Evolutionary conservation across 1,140 invertebrate genomes (phyloP), one percentile per base, ranked within the genome.

Genomic region (Drosophila repleta): DNA sequence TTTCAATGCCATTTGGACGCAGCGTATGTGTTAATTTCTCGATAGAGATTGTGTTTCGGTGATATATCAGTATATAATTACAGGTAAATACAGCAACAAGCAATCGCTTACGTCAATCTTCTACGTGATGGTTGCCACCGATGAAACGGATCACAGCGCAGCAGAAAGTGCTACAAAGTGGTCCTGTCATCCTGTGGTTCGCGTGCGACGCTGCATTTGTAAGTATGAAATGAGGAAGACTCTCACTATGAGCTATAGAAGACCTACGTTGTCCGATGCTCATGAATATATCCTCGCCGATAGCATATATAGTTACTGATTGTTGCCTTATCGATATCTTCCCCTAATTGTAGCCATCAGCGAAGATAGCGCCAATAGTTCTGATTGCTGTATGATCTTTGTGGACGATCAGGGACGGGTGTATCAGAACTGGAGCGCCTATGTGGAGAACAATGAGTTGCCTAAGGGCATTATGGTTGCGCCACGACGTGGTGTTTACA

Each of bases 311-410:
- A n/a, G 5, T 32, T 8, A 32, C 8, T 32, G 29, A 32, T 2
- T 32, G 29, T 32, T 10, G 29, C 29, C 29, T 32, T 6, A 32
- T 32, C 1, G 10, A 35, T 45, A 11, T 18, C 1, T n/a, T 7
- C 15, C 10, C 11, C 21, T 5, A 35, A 13, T 13, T 21, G 0
- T 45, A 84, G 81, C 56, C 11, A 35, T 35, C 26, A 45, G 11
- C 15, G 74, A 60, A 11, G 18, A 6, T n/a, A 72, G 66, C 13
- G 57, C 57, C 32, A 73, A 76, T 29, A 90, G 89, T 32, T 43
- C 41, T 24, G 39, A 84, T 37, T 91, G 85, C 32, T 91, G 90
- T 49, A 84, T 90, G 74, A 56, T 90, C n/a, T 91, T 90, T 62
- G 70, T 91, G 5, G 90, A 91, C 51, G 90, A 90, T 26, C 62